phyloP scores from a whole-genome alignment of 2,797 vertebrate genomes.

The Darevskia mixta region DNA sequence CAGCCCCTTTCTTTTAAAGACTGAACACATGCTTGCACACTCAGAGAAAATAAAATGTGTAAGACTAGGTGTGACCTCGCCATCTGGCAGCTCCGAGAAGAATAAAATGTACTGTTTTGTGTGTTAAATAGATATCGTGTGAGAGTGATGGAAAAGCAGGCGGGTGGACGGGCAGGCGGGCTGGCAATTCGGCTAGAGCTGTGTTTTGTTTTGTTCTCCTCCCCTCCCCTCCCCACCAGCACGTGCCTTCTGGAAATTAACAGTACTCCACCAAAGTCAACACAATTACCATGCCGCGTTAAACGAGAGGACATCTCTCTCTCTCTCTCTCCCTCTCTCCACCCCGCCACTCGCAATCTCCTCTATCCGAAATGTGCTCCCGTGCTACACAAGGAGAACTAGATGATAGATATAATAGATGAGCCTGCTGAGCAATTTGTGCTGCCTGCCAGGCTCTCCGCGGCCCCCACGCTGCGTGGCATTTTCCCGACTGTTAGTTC shows the following conservation, averaged over 20 bases:
- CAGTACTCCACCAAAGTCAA: neutral
- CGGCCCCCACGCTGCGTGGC: accelerated
- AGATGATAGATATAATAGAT: neutral
- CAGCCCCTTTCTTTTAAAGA: constrained; percentile 3
- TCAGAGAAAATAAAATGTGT: neutral
- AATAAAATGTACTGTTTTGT: constrained; percentile 29
- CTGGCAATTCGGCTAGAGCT: neutral
- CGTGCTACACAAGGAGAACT: constrained; percentile 19
- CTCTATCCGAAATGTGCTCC: neutral
- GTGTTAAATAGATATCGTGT: neutral
- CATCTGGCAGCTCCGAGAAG: constrained; percentile 22
- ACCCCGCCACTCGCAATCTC: neutral
- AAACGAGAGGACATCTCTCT: accelerated
- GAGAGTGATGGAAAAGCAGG: neutral
- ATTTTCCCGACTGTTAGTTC: constrained; percentile 25
- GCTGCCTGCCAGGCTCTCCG: accelerated
- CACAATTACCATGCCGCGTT: neutral
- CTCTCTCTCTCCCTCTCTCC: neutral
- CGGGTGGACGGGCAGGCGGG: neutral
- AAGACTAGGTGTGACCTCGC: constrained; percentile 33
- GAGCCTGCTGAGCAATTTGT: neutral
- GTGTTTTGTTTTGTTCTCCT: neutral
- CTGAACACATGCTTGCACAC: constrained; percentile 8
- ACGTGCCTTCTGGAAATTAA: neutral
- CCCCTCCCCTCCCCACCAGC: neutral